Percentiles rank a stretch among this genome's conserved stretches.
Conservation (phyloP, 1,140 invertebrate species). For the Ceratina calcarata region DNA sequence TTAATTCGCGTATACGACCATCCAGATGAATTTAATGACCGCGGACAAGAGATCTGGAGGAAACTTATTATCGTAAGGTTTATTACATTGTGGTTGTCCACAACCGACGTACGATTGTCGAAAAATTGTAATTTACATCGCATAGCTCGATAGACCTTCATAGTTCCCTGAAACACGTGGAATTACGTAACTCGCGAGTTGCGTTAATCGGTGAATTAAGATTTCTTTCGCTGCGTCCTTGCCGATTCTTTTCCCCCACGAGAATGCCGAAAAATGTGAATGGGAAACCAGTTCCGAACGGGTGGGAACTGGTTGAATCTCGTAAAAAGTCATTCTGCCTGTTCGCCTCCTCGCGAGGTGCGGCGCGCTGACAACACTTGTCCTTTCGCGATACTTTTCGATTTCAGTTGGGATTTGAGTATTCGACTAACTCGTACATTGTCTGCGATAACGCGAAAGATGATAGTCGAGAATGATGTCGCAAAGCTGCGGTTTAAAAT, state of each 20-base stretch:
- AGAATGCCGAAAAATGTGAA: neutral
- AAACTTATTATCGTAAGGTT: neutral
- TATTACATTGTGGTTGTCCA: neutral
- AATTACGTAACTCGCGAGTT: conserved; percentile 46
- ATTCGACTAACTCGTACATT: too few relatives aligned
- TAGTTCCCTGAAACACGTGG: conserved; percentile 44
- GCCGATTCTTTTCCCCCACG: neutral
- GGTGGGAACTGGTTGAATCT: too few relatives aligned
- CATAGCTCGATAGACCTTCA: conserved; percentile 36
- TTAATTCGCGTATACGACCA: neutral
- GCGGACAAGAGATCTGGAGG: neutral
- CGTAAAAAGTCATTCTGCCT: too few relatives aligned
- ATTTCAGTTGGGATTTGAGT: too few relatives aligned
- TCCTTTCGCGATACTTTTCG: too few relatives aligned
- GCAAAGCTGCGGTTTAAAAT: conserved; percentile 58
- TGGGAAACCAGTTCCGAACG: neutral
- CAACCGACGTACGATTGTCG: neutral
- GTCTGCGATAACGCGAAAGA: conserved; percentile 38
- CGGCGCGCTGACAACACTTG: too few relatives aligned
- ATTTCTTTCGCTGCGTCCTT: neutral
- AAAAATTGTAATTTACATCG: conserved; percentile 24
- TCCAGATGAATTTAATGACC: too few relatives aligned
- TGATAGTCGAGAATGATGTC: conserved; percentile 21
- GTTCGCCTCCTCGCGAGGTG: too few relatives aligned
- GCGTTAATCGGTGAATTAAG: conserved; percentile 9